These are phyloP conservation scores for Xanthia togata DNA, from an alignment of 2,888 invertebrate species.

Conservation along the genomic window DNA sequence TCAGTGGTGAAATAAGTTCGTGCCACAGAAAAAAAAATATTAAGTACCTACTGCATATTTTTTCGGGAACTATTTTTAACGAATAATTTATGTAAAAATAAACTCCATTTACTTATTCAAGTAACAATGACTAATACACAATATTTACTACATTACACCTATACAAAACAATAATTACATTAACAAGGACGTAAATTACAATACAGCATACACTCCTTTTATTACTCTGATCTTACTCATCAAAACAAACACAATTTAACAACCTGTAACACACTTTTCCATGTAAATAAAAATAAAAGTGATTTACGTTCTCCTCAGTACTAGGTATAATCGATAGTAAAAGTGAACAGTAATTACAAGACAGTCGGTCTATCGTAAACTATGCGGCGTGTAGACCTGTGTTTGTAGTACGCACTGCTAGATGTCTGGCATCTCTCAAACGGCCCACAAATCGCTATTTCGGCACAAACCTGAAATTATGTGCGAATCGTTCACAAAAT, in stretches of 20 bases:
- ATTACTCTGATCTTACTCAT: conserved; percentile 1
- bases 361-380: conserved; percentile 29
- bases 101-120: too few relatives aligned
- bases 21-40: background rate
- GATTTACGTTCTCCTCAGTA: conserved; percentile 32
- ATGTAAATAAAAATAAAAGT: conserved; percentile 37
- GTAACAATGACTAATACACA: too few relatives aligned
- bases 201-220: background rate
- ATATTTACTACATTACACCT: too few relatives aligned
- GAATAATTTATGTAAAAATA: too few relatives aligned
- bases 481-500: background rate
- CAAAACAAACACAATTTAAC: conserved; percentile 23
- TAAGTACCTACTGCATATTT: background rate
- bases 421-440: conserved; percentile 49
- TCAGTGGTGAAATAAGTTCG: background rate
- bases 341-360: conserved; percentile 34
- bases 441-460: conserved; percentile 28
- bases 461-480: conserved; percentile 8
- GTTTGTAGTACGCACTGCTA: conserved; percentile 26
- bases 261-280: background rate
- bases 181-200: conserved; percentile 3
- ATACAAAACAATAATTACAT: background rate
- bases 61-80: too few relatives aligned
- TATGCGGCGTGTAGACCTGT: conserved; percentile 20
- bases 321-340: conserved; percentile 22